Percentiles rank a stretch among this genome's conserved stretches.
These are phyloP conservation scores for Lutjanus argentimaculatus DNA, from an alignment of 2,797 vertebrate genomes.

Conservation along the genomic window DNA sequence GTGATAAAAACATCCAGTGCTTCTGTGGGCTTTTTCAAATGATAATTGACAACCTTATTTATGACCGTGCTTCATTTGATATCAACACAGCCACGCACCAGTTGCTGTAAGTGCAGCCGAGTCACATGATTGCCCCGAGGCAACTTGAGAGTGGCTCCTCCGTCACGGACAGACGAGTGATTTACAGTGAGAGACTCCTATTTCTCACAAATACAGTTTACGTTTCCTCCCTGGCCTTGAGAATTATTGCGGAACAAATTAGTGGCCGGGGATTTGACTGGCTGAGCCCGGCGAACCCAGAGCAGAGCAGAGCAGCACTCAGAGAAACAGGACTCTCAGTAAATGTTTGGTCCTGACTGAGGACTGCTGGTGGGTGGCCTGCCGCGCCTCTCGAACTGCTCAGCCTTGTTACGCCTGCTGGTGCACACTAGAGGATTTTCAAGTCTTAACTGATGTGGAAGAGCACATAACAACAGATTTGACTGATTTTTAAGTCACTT, in stretches of 20 bases:
- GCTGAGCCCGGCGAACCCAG: constrained; percentile 39
- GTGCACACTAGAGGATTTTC: too few species aligned
- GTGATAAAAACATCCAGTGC: constrained; percentile 8
- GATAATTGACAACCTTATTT: constrained; percentile 16
- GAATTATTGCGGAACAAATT: constrained; percentile 70
- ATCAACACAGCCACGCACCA: constrained; percentile 1
- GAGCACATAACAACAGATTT: too few species aligned
- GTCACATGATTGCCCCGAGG: constrained; percentile 27
- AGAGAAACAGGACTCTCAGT: constrained; percentile 46
- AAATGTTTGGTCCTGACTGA: constrained; percentile 61
- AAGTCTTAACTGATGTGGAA: too few species aligned
- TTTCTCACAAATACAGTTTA: constrained; percentile 68
- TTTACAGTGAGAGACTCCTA: constrained; percentile 57
- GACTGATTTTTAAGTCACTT: too few species aligned
- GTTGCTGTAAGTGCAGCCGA: constrained; percentile 3
- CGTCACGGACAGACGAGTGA: constrained; percentile 48
- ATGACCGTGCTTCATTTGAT: background rate
- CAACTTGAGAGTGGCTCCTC: constrained; percentile 20
- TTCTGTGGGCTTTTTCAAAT: background rate
- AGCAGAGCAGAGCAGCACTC: constrained; percentile 6
- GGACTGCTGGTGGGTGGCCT: constrained; percentile 60
- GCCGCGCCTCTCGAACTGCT: constrained; percentile 8
- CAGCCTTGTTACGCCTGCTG: background rate
- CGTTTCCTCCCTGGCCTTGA: constrained; percentile 56
- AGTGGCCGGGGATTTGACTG: constrained; percentile 58